A percentile compares a stretch with the other conserved stretches of the same genome.
phyloP scores from a whole-genome alignment of 2,797 vertebrate species.

The Tachyglossus aculeatus region DNA sequence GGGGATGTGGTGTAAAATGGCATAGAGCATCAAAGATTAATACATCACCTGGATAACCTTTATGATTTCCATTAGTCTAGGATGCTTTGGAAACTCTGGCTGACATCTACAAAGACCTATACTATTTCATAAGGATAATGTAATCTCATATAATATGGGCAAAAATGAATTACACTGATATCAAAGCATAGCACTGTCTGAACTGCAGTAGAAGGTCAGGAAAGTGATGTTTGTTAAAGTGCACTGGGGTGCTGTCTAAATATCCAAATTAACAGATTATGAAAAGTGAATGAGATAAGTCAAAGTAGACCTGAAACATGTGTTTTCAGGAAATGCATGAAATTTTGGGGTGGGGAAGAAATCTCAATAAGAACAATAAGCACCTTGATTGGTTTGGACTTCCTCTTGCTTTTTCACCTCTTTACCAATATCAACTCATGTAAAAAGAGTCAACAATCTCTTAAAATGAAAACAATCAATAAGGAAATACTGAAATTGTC shows the following conservation, averaged over 20 bases:
- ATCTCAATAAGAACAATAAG: neutral
- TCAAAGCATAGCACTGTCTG: neutral
- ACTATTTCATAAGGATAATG: constrained; percentile 23
- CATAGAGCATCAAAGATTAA: neutral
- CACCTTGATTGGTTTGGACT: constrained; percentile 6
- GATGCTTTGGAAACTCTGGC: constrained; percentile 28
- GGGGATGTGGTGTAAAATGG: constrained; percentile 19
- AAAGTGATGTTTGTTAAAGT: constrained; percentile 30
- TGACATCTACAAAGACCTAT: constrained; percentile 14
- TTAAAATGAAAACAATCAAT: neutral
- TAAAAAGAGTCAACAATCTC: constrained; percentile 19
- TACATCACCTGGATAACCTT: constrained; percentile 15
- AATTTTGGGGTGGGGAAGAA: constrained; percentile 29
- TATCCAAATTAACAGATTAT: neutral
- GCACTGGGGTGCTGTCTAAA: constrained; percentile 31
- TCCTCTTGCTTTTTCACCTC: constrained; percentile 27
- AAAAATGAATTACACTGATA: constrained; percentile 37
- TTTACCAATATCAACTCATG: constrained; percentile 15
- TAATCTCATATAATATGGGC: constrained; percentile 10
- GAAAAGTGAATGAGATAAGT: constrained; percentile 6
- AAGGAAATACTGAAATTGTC: constrained; percentile 13
- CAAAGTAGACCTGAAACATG: neutral
- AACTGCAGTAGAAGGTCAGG: constrained; percentile 5
- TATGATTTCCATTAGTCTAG: constrained; percentile 25
- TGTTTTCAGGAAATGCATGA: neutral